Evolutionary conservation across 2,113 vertebrate species (phyloP).

Genomic region (Meriones unguiculatus): DNA sequence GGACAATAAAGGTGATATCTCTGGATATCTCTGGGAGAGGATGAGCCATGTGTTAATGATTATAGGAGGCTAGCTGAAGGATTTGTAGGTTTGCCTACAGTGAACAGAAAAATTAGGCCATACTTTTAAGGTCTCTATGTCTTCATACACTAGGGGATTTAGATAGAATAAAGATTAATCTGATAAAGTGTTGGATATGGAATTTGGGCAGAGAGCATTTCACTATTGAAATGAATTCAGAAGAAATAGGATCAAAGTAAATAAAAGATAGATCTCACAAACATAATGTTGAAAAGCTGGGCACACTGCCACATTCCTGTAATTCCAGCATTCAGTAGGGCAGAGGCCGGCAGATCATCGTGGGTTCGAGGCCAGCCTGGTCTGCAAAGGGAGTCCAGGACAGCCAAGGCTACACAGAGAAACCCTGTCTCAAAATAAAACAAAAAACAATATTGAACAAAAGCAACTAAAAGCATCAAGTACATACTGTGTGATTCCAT

Average conservation of each 20-base stretch:
- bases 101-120: not conserved
- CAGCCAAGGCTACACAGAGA: no score
- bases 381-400: no score
- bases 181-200: not conserved
- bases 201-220: not conserved
- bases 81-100: not conserved
- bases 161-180: slow-evolving; percentile 13
- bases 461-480: not conserved
- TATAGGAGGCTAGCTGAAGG: not conserved
- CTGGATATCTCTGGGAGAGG: not conserved
- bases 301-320: no score
- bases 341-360: no score
- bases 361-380: no score
- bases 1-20: not conserved
- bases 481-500: not conserved
- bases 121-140: not conserved
- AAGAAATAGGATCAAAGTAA: not conserved
- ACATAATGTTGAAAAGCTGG: not conserved
- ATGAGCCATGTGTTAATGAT: slow-evolving; percentile 18
- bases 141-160: not conserved
- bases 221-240: not conserved
- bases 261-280: slow-evolving; percentile 28
- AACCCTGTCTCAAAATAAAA: no score
- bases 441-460: not conserved
- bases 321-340: no score